These are phyloP conservation scores for Drosophila cognata DNA, from an alignment of 2,888 invertebrate genomes.

Conservation along the genomic window DNA sequence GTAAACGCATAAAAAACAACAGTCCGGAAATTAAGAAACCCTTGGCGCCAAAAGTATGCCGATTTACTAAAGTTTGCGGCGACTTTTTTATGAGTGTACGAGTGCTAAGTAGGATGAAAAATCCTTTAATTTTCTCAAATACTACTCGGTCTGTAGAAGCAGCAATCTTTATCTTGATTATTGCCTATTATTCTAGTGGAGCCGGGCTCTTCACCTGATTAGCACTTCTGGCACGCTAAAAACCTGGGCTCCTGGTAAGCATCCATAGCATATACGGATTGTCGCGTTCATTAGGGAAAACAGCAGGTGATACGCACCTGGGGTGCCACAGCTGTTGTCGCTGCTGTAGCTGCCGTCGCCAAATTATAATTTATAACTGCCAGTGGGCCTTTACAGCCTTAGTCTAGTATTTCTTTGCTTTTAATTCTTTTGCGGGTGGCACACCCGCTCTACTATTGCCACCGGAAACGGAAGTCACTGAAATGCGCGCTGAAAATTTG, in stretches of 20 bases:
- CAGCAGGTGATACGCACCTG: conserved; percentile 78
- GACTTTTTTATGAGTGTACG: not conserved
- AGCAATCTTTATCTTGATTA: conserved; percentile 27
- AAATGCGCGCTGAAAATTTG: conserved; percentile 82
- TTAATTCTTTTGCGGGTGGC: conserved; percentile 70
- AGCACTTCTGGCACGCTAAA: conserved; percentile 36
- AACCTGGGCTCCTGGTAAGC: conserved; percentile 1
- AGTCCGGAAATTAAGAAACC: not conserved
- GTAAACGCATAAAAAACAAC: not conserved
- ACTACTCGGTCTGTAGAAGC: conserved; percentile 4
- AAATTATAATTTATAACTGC: conserved; percentile 78
- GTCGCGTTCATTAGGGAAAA: conserved; percentile 76
- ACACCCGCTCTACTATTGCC: conserved; percentile 36
- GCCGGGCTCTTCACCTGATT: conserved; percentile 46
- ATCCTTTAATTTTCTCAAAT: conserved; percentile 64
- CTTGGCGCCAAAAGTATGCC: not conserved
- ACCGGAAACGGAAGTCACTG: conserved; percentile 80
- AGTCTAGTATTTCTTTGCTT: conserved; percentile 61
- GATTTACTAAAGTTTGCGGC: not conserved
- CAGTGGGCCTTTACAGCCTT: conserved; percentile 53
- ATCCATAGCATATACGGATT: conserved; percentile 38
- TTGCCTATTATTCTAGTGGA: conserved; percentile 28
- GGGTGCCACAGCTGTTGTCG: conserved; percentile 47
- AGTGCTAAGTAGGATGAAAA: conserved; percentile 6
- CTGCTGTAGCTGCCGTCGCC: conserved; percentile 47